Base-by-base conservation (phyloP, 2,797 vertebrate genomes). In the Sebastes hubbsi region DNA sequence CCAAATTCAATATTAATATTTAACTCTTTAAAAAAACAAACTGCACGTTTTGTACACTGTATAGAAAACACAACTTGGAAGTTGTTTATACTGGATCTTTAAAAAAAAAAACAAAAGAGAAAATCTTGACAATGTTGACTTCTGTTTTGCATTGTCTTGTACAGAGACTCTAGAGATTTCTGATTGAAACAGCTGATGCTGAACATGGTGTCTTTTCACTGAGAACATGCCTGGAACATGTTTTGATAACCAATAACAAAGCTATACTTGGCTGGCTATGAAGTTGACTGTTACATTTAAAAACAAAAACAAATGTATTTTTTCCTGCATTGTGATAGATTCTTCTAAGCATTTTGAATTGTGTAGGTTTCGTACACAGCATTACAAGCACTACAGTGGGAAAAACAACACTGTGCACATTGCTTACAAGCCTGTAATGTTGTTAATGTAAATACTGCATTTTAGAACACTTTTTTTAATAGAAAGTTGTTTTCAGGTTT, bases 41-140 rank as follows among this genome's bases (percentile, higher is more conserved):
- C 91, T 95, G 94, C 95, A 95, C 89, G 92, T 95, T 95, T 95
- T 95, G 92, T 95, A 95, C 93, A 95, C 93, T 95, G 93, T 95
- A 94, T 89, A 94, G 89, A 91, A 88, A 88, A 83, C 77, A 46
- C 83, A 80, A 84, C 90, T 93, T 92, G 65, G 63, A 93, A 91
- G 93, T 92, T 92, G 92, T 92, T 92, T 94, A 88, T 95, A 94
- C 94, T 95, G 94, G 94, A 95, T 93, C 91, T 94, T 88, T 92
- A 63, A 87, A 88, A 83, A 86, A 61, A 22, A 22, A 86, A 27
- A 27, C 87, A 78, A 88, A 77, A 24, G 25, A 89, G 78, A 88
- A 78, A 88, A 77, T 83, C 70, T 88, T 89, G 88, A 90, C 84
- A 58, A 89, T 84, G 88, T 91, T 86, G 14, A 87, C 87, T 87